These are phyloP conservation scores for Lasioglossum albipes DNA, from an alignment of 1,140 invertebrate species.

Conservation along the genomic window DNA sequence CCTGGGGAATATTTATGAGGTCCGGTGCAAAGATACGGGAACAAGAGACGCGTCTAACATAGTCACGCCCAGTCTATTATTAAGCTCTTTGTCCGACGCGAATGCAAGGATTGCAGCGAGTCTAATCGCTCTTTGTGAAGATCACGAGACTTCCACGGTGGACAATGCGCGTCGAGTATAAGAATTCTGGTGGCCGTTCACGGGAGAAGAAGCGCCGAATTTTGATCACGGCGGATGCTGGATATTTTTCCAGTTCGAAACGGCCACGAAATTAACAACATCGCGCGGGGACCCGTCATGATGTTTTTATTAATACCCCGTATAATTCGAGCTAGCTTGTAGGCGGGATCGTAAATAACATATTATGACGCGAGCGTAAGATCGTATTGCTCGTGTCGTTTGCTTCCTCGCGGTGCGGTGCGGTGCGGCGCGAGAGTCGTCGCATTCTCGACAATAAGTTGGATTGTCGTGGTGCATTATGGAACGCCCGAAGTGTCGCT, in stretches of 20 bases:
- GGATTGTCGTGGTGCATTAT: conserved; percentile 28
- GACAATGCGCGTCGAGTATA: no score
- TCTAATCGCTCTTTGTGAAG: background rate
- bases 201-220: no score
- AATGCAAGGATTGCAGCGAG: background rate
- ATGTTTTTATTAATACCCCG: background rate
- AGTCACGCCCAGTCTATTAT: conserved; percentile 18
- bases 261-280: no score
- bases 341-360: conserved; percentile 42
- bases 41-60: conserved; percentile 4
- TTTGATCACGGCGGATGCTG: no score
- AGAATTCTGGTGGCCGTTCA: no score
- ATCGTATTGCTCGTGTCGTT: conserved; percentile 38
- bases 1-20: background rate
- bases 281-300: background rate
- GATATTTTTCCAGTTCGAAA: no score
- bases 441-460: conserved; percentile 26
- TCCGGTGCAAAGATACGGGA: background rate
- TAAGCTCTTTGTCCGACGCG: background rate
- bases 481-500: conserved; percentile 30
- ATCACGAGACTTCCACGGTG: background rate
- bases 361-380: conserved; percentile 14
- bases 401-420: background rate
- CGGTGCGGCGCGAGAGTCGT: background rate
- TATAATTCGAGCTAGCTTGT: conserved; percentile 2